Evolutionary conservation across 2,888 invertebrate species (phyloP), one percentile per base, ranked within the genome.

Genomic region (Lasioglossum marginatum): DNA sequence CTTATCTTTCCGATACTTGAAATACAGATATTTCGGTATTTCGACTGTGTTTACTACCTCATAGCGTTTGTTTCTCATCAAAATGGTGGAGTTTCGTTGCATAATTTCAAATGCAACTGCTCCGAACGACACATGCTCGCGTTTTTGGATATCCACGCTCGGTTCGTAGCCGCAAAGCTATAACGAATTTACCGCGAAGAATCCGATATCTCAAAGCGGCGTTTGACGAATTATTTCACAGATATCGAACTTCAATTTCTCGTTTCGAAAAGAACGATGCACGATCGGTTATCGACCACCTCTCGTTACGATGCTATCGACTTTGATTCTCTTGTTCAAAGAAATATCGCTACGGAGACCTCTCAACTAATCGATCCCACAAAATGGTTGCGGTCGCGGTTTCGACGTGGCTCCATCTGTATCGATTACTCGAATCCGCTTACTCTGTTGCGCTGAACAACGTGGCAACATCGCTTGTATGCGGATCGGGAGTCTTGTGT

Each of bases 211-310:
- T 89, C 89, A 88, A 89, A 91, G 84, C 92, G 89, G 84, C 87
- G 88, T 92, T 86, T 92, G 91, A 92, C 92, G 92, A 92, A 92
- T 92, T 92, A 93, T 93, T 93, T 88, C 91, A 90, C 92, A 93
- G 92, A 92, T 94, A 94, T 94, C 94, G 94, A 94, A 94, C 93
- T 93, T 94, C 93, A 94, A 94, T 94, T 93, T 93, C 94, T 94
- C 94, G 94, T 90, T 94, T 88, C 87, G 88, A 86, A 91, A 91
- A 89, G 91, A 93, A 92, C 92, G 91, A 92, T 91, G 92, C 86
- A 86, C 89, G 82, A 89, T 87, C 89, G 81, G 90, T 89, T 93
- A 94, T 94, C 94, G 94, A 94, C 94, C 92, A 92, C 85, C 73
- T 84, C 84, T 85, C 88, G 88, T 90, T 87, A 89, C 90, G 91